These are phyloP conservation scores for Sepiola atlantica DNA, from an alignment of 2,888 invertebrate genomes.

Conservation along the genomic window DNA sequence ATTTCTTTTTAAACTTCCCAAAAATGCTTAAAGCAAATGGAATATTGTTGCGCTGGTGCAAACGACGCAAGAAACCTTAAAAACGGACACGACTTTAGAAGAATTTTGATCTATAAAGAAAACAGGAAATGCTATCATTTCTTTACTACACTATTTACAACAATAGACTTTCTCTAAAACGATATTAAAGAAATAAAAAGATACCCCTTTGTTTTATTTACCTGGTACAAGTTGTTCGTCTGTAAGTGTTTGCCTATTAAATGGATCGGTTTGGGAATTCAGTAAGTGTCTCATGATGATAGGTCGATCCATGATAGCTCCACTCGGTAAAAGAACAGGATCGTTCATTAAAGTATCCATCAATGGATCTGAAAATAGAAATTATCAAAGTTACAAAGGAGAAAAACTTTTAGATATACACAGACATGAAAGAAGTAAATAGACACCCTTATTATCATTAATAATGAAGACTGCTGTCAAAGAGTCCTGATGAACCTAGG, in stretches of 20 bases:
- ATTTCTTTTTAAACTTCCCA: too few relatives aligned
- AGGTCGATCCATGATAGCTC: slow-evolving; percentile 91
- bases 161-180: background rate
- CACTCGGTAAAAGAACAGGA: slow-evolving; percentile 87
- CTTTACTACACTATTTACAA: background rate
- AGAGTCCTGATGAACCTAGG: too few relatives aligned
- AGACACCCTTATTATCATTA: too few relatives aligned
- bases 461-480: too few relatives aligned
- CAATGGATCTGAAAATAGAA: slow-evolving; percentile 83
- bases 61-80: background rate
- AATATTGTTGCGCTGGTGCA: background rate
- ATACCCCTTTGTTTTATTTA: slow-evolving; percentile 75
- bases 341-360: slow-evolving; percentile 98
- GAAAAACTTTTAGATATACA: too few relatives aligned
- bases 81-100: background rate
- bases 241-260: slow-evolving; percentile 94
- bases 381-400: background rate
- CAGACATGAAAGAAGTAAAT: too few relatives aligned
- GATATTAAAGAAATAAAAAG: background rate
- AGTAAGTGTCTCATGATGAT: slow-evolving; percentile 94
- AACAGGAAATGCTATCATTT: too few relatives aligned
- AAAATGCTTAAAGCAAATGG: too few relatives aligned
- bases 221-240: slow-evolving; percentile 94
- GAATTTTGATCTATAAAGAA: background rate
- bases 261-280: slow-evolving; percentile 97